Evolutionary conservation across 2,797 vertebrate genomes (phyloP), one percentile per base, ranked within the genome.

Genomic region (Etheostoma perlongum): DNA sequence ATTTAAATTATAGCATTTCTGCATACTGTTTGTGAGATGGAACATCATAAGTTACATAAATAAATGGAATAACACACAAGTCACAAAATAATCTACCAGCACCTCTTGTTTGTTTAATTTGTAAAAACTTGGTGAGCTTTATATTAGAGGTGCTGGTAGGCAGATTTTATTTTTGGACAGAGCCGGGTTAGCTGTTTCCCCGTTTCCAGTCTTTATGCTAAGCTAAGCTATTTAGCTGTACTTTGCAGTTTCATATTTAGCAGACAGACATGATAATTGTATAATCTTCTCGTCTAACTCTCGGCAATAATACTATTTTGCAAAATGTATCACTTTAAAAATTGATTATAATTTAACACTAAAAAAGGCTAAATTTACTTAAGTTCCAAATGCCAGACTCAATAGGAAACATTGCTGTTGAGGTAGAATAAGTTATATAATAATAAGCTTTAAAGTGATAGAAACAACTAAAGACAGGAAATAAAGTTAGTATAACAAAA

Each of bases 401-500:
- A n/a, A 47, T 2, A 40, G 21, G 1, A 23, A 64, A 54, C 10
- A 27, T 44, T 19, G 5, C 15, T 72, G 25, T 30, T 40, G 51
- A 54, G 21, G 30, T 44, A 58, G 27, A 58, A 33, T 46, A 42
- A 46, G 30, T 21, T 8, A n/a, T n/a, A n/a, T n/a, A n/a, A n/a
- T n/a, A n/a, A n/a, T n/a, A n/a, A 33, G 6, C 11, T 48, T 73
- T 48, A 49, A 42, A 46, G 1, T 21, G 11, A 51, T 40, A 40
- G 30, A 69, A 48, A 51, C 51, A 25, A 21, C 59, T 54, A 36
- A 4, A 30, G 23, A 44, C 57, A 49, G 15, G 44, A 78, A 72
- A 67, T 23, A 21, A 40, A 40, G 33, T 61, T 14, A 73, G 25
- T 44, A 9, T 13, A 40, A 74, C 36, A 74, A 63, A 62, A 44